phyloP scores from a whole-genome alignment of 2,888 invertebrate genomes.

The Lepidochrysops patricia region DNA sequence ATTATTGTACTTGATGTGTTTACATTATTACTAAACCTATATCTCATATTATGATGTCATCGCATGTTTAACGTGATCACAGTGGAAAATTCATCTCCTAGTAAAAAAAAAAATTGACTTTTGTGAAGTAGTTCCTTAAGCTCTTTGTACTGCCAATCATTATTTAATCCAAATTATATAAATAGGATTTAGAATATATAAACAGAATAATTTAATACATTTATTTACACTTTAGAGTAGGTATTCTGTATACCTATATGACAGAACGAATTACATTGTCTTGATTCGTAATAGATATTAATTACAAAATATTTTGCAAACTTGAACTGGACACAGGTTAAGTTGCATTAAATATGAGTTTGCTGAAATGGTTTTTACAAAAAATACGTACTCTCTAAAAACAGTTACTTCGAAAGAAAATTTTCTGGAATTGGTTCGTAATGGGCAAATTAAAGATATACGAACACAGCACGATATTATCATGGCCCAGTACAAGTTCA shows the following conservation, averaged over 20 bases:
- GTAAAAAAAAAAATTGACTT: neutral
- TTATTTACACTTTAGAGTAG: too few species aligned
- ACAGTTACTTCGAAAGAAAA: constrained; percentile 24
- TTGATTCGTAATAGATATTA: too few species aligned
- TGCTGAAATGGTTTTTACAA: neutral
- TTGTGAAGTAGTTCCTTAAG: neutral
- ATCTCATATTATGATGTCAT: constrained; percentile 31
- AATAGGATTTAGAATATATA: neutral
- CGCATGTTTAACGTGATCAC: neutral
- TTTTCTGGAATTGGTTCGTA: constrained; percentile 22
- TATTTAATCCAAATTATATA: neutral
- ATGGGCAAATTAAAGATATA: constrained; percentile 20
- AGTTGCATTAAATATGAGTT: neutral
- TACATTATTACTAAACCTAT: constrained; percentile 56
- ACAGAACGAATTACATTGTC: too few species aligned
- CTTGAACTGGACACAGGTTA: neutral
- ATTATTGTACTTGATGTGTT: constrained; percentile 40
- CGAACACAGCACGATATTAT: constrained; percentile 19
- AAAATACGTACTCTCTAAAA: constrained; percentile 1
- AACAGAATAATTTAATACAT: too few species aligned
- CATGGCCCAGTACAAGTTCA: constrained; percentile 44
- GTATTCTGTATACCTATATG: too few species aligned
- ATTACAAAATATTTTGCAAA: too few species aligned
- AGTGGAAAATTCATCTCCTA: constrained; percentile 2
- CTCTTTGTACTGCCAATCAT: neutral